These are phyloP conservation scores for Drosophila nigrodunni DNA, from an alignment of 1,140 invertebrate species.

Conservation along the genomic window DNA sequence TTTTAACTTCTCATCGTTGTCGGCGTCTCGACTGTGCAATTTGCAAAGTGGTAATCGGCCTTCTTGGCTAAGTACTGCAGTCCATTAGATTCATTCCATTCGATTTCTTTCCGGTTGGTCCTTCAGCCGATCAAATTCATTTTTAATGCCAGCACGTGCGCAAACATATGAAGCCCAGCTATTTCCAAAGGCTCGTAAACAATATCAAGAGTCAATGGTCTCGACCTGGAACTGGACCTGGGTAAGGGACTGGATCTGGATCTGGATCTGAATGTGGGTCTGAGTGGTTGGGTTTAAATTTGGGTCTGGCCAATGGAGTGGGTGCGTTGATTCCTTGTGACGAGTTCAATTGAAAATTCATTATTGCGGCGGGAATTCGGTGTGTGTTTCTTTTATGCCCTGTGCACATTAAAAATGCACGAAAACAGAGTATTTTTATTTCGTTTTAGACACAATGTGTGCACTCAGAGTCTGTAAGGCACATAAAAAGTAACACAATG, in stretches of 20 bases:
- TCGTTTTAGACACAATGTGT: background rate
- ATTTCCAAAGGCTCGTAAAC: constrained; percentile 59
- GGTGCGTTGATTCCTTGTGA: constrained; percentile 2
- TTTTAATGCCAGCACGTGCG: constrained; percentile 71
- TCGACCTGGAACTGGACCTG: background rate
- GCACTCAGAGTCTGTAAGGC: too few species aligned
- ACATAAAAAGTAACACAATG: too few species aligned
- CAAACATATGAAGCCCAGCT: constrained; percentile 48
- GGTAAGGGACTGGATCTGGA: constrained; percentile 11
- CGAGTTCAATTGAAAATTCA: constrained; percentile 66
- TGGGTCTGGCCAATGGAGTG: too few species aligned
- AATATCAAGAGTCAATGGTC: constrained; percentile 55
- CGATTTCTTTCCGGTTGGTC: constrained; percentile 2
- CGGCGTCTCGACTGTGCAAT: constrained; percentile 33
- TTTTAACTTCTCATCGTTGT: background rate
- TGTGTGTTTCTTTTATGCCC: constrained; percentile 15
- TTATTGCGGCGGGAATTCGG: constrained; percentile 46
- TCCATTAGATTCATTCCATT: constrained; percentile 42
- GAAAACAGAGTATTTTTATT: background rate
- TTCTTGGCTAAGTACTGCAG: constrained; percentile 35
- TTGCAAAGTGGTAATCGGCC: constrained; percentile 58
- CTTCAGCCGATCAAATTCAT: constrained; percentile 59
- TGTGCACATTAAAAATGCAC: background rate
- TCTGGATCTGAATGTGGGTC: constrained; percentile 4
- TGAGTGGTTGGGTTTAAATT: background rate